Conservation (phyloP, 2,113 vertebrate genomes). For the Sinocyclocheilus maitianheensis region DNA sequence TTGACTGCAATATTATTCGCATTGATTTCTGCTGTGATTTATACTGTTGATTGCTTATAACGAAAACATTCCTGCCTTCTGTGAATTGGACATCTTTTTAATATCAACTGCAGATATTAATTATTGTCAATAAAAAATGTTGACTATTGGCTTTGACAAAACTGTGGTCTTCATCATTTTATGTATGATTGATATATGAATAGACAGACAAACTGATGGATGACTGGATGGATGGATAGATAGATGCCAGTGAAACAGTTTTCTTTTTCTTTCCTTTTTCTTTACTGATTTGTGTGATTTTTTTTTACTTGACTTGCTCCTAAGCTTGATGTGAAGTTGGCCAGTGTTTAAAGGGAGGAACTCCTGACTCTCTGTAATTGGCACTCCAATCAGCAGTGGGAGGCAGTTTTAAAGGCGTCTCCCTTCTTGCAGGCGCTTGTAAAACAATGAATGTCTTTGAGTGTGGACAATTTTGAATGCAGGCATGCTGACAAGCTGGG, state of each 20-base stretch:
- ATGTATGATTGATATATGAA: neutral
- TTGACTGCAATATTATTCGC: conserved; percentile 27
- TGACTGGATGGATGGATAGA: neutral
- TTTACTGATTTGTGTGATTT: neutral
- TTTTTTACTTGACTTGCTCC: neutral
- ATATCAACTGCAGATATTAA: conserved; percentile 34
- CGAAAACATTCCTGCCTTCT: conserved; percentile 60
- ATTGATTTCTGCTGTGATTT: neutral
- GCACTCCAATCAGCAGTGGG: conserved; percentile 67
- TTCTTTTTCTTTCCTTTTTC: neutral
- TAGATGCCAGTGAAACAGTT: neutral
- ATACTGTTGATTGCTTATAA: conserved; percentile 28
- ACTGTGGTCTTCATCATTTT: neutral
- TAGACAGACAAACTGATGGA: neutral
- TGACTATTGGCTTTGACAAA: neutral
- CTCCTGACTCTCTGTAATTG: conserved; percentile 44
- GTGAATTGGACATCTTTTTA: conserved; percentile 48
- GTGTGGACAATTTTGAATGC: conserved; percentile 59
- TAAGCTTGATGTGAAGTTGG: conserved; percentile 34
- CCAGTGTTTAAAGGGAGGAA: neutral
- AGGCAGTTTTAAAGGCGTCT: conserved; percentile 64
- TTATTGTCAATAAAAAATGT: conserved; percentile 12
- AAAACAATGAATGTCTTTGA: conserved; percentile 61
- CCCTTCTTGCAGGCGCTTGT: conserved; percentile 51
- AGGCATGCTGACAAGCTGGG: conserved; percentile 38